phyloP scores from a whole-genome alignment of 2,888 invertebrate genomes.

The Rugalucina vietnamica region DNA sequence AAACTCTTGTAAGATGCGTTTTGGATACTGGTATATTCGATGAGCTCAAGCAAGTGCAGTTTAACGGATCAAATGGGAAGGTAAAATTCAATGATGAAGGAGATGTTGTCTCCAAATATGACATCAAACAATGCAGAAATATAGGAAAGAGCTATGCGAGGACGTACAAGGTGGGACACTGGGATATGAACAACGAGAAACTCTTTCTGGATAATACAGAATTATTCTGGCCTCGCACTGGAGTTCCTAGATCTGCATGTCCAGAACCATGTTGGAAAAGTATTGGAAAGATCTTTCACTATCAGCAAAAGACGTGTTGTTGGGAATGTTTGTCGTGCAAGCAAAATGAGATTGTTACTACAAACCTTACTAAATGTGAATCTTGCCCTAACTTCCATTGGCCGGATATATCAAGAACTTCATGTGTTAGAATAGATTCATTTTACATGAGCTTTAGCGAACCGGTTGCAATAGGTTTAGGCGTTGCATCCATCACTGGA shows the following conservation, averaged over 20 bases:
- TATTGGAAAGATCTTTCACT: constrained; percentile 73
- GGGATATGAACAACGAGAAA: constrained; percentile 68
- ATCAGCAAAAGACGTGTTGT: constrained; percentile 76
- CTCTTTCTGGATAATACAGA: constrained; percentile 55
- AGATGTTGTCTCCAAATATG: constrained; percentile 73
- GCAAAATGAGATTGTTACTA: constrained; percentile 71
- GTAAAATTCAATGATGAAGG: constrained; percentile 76
- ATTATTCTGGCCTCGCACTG: constrained; percentile 12
- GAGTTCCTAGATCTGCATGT: constrained; percentile 63
- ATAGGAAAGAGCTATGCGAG: not conserved
- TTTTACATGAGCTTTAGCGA: constrained; percentile 52
- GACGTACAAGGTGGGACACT: constrained; percentile 64
- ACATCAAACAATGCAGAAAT: constrained; percentile 70
- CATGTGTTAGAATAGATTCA: constrained; percentile 59
- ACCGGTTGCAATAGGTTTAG: constrained; percentile 62
- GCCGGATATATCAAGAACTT: constrained; percentile 59
- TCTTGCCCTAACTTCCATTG: constrained; percentile 66
- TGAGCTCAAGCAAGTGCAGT: constrained; percentile 64
- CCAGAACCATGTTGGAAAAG: constrained; percentile 58
- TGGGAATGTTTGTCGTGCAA: constrained; percentile 77
- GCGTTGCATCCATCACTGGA: constrained; percentile 57
- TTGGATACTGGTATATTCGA: constrained; percentile 61
- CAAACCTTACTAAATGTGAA: constrained; percentile 72
- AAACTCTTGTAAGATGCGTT: constrained; percentile 57
- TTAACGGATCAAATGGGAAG: constrained; percentile 70